Evolutionary conservation across 2,888 invertebrate genomes (phyloP).

Genomic region (Mactromeris polynyma): DNA sequence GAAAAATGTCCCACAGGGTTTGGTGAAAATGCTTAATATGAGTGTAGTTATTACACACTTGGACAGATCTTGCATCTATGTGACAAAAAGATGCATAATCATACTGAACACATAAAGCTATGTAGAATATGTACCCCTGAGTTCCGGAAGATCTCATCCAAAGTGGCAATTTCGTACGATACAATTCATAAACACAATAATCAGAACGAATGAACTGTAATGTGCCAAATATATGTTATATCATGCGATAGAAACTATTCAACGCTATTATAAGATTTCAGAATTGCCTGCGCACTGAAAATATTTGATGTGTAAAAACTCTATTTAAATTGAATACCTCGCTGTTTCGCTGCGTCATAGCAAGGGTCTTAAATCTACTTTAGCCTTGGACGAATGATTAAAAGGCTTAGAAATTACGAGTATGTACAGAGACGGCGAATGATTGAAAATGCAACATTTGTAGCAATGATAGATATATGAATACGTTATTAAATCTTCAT

Average conservation of each 20-base stretch:
- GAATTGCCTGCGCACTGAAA: neutral
- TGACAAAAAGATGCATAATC: too few species aligned
- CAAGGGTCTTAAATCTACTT: neutral
- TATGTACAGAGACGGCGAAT: neutral
- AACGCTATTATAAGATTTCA: neutral
- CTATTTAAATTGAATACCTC: neutral
- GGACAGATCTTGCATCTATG: too few species aligned
- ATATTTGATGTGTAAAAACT: neutral
- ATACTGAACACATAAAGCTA: too few species aligned
- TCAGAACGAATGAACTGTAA: neutral
- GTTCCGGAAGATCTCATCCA: neutral
- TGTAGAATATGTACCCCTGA: too few species aligned
- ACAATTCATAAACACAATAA: neutral
- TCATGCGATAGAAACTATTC: neutral
- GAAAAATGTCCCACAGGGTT: too few species aligned
- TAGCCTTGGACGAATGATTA: neutral
- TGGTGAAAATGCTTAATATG: too few species aligned
- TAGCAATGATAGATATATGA: neutral
- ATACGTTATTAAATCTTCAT: neutral
- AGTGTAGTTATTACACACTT: too few species aligned
- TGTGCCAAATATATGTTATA: neutral
- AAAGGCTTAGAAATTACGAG: neutral
- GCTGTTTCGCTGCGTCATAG: neutral
- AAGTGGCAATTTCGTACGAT: neutral
- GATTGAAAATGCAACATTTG: neutral